phyloP scores from a whole-genome alignment of 1,140 invertebrate genomes.

The Triops cancriformis region DNA sequence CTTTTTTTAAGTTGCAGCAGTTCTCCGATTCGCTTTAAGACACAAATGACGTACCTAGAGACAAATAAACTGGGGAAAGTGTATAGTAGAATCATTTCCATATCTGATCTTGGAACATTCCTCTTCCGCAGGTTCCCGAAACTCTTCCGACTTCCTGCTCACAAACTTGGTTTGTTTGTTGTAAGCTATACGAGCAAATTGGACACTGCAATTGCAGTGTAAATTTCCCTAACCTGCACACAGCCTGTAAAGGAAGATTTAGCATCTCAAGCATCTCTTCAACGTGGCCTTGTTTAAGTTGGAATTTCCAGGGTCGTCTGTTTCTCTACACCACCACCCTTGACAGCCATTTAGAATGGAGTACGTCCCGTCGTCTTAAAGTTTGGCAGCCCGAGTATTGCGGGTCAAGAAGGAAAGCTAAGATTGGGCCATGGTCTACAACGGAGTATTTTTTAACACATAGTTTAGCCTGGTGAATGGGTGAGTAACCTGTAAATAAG shows the following conservation, averaged over 20 bases:
- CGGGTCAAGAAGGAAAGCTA: background rate
- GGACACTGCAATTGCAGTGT: slow-evolving; percentile 4
- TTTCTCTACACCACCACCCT: background rate
- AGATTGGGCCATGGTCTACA: background rate
- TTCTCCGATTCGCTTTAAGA: background rate
- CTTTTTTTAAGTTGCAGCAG: background rate
- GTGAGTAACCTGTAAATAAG: background rate
- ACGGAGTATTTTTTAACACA: background rate
- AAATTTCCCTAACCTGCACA: background rate
- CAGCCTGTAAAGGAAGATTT: background rate
- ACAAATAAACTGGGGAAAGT: background rate
- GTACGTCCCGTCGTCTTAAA: background rate
- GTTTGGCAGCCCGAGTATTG: background rate
- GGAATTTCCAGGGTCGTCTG: background rate
- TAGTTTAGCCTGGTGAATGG: background rate
- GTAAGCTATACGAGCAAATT: slow-evolving; percentile 1
- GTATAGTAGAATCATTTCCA: background rate
- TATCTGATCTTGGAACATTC: background rate
- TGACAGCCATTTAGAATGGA: background rate
- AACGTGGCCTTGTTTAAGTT: background rate
- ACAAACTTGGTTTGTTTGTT: slow-evolving; percentile 1
- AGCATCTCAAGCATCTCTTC: background rate
- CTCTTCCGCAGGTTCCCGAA: background rate
- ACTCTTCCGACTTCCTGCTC: background rate
- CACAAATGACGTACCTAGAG: background rate